These are phyloP conservation scores for Catharus fuscescens DNA, from an alignment of 2,113 vertebrate species.

Conservation along the genomic window DNA sequence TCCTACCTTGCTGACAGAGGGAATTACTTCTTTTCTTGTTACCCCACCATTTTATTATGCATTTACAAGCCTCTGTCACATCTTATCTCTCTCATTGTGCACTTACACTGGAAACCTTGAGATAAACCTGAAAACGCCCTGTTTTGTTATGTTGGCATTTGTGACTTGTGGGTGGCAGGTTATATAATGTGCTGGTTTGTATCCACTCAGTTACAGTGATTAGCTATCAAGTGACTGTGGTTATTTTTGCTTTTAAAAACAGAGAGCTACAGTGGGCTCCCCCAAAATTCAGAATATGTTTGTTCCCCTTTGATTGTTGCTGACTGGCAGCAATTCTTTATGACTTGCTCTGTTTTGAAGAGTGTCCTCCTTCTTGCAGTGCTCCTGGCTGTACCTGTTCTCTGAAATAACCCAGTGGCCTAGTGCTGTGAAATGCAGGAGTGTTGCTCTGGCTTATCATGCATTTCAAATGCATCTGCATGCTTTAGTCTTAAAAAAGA, in stretches of 20 bases:
- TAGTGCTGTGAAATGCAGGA: not conserved
- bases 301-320: not conserved
- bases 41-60: not conserved
- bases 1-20: not conserved
- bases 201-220: not conserved
- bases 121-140: not conserved
- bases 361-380: not conserved
- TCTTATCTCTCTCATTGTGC: not conserved
- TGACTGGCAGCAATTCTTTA: not conserved
- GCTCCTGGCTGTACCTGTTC: not conserved
- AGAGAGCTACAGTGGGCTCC: not conserved
- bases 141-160: not conserved
- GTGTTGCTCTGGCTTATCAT: not conserved
- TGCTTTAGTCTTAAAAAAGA: not conserved
- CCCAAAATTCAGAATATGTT: not conserved
- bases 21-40: not conserved
- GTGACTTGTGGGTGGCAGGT: not conserved
- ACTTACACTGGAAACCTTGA: not conserved
- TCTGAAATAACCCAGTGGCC: not conserved
- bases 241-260: conserved; percentile 11
- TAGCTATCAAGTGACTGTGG: not conserved
- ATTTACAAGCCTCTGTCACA: not conserved
- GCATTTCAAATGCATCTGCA: not conserved
- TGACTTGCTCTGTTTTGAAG: not conserved
- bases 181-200: not conserved